A percentile compares a stretch with the other conserved stretches of the same genome.
These are phyloP conservation scores for Priocnemis perturbator DNA, from an alignment of 2,888 invertebrate genomes.

Conservation along the genomic window DNA sequence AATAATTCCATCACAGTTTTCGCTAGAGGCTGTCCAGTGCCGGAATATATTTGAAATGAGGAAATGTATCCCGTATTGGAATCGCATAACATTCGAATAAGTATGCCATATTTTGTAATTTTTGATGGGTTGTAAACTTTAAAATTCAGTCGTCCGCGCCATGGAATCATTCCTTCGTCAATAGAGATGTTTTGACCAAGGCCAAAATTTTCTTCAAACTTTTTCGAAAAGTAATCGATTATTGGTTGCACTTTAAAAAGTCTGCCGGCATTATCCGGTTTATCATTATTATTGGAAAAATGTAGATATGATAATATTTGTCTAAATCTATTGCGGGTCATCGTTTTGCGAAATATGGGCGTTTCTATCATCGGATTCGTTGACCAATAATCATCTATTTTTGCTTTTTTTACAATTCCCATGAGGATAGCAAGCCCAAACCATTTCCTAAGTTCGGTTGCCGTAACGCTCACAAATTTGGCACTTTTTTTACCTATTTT, in stretches of 20 bases:
- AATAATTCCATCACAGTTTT: slow-evolving; percentile 21
- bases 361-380: slow-evolving; percentile 13
- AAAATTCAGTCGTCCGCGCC: slow-evolving; percentile 31
- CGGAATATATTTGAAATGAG: slow-evolving; percentile 12
- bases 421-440: slow-evolving; percentile 24
- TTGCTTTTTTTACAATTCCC: slow-evolving; percentile 28
- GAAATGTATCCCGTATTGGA: slow-evolving; percentile 31
- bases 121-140: slow-evolving; percentile 31
- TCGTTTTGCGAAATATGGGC: slow-evolving; percentile 24
- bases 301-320: slow-evolving; percentile 21
- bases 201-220: slow-evolving; percentile 37
- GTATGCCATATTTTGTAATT: slow-evolving; percentile 38
- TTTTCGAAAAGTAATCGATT: slow-evolving; percentile 36
- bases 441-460: slow-evolving; percentile 16
- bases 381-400: slow-evolving; percentile 9
- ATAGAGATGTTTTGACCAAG: slow-evolving; percentile 32
- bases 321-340: slow-evolving; percentile 19
- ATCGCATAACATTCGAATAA: slow-evolving; percentile 29
- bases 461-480: slow-evolving; percentile 16
- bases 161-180: slow-evolving; percentile 37
- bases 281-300: slow-evolving; percentile 20
- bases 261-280: slow-evolving; percentile 19
- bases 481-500: slow-evolving; percentile 25
- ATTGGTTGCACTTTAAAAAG: slow-evolving; percentile 26
- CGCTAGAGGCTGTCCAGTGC: slow-evolving; percentile 3